Conservation (phyloP, 2,797 vertebrate genomes). For the Schizopygopsis malacanthus region DNA sequence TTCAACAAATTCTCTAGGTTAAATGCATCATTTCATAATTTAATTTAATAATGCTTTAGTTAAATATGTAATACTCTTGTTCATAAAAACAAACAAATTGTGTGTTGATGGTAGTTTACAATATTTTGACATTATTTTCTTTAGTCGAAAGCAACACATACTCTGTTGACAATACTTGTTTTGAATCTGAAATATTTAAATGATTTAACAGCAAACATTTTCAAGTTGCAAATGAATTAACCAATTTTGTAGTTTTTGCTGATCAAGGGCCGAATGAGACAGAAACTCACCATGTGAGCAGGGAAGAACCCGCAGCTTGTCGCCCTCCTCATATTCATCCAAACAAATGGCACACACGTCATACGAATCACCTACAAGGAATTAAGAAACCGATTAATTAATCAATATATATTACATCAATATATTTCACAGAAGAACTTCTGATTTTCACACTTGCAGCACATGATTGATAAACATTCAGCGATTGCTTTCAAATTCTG, state of each 20-base stretch:
- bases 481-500: neutral
- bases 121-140: too few species aligned
- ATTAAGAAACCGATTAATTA: neutral
- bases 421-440: slow-evolving; percentile 44
- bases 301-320: slow-evolving; percentile 94
- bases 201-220: neutral
- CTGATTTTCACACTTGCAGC: slow-evolving; percentile 44
- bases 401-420: neutral
- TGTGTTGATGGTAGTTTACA: neutral
- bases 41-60: neutral
- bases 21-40: neutral
- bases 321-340: slow-evolving; percentile 96
- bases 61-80: neutral
- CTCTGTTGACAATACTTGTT: neutral
- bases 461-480: neutral
- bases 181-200: neutral
- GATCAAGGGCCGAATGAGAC: neutral
- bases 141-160: neutral
- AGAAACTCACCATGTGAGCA: slow-evolving; percentile 91
- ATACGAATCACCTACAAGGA: slow-evolving; percentile 86
- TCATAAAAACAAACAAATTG: neutral
- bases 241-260: neutral
- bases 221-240: neutral
- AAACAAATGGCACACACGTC: slow-evolving; percentile 96
- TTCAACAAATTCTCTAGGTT: neutral